Percentiles rank a stretch among this genome's conserved stretches.
Evolutionary conservation across 2,113 vertebrate genomes (phyloP).

Genomic region (Gambusia holbrooki): DNA sequence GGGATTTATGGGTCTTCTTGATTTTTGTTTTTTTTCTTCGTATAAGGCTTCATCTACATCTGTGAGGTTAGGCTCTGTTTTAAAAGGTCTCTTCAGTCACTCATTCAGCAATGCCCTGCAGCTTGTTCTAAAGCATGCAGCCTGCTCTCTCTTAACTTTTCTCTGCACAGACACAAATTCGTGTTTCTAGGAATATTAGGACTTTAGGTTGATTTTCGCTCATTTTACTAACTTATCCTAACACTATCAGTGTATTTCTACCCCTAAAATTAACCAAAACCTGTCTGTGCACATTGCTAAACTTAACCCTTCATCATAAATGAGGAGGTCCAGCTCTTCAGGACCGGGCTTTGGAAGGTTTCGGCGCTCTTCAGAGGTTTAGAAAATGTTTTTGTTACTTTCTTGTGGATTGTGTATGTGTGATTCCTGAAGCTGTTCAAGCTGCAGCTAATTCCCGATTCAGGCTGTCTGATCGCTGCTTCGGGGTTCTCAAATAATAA

Average conservation of each 20-base stretch:
- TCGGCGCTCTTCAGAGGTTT: too few species aligned
- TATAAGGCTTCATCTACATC: neutral
- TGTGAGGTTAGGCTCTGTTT: conserved; percentile 40
- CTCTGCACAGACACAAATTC: conserved; percentile 7
- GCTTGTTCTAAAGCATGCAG: conserved; percentile 62
- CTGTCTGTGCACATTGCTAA: too few species aligned
- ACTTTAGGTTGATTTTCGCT: too few species aligned
- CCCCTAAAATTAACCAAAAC: too few species aligned
- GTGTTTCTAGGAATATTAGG: too few species aligned
- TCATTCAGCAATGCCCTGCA: conserved; percentile 70
- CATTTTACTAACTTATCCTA: too few species aligned
- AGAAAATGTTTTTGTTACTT: neutral
- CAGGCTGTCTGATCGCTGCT: conserved; percentile 12
- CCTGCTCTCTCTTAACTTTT: conserved; percentile 14
- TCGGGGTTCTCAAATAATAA: conserved; percentile 6
- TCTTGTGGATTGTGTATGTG: conserved; percentile 1
- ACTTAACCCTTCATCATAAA: too few species aligned
- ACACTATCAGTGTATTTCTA: too few species aligned
- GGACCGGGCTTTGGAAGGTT: too few species aligned
- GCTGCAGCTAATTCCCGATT: conserved; percentile 1
- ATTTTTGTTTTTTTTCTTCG: conserved; percentile 1
- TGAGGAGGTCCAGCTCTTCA: too few species aligned
- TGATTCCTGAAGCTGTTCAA: conserved; percentile 3
- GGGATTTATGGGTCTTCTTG: conserved; percentile 18
- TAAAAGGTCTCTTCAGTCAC: conserved; percentile 65